Evolutionary conservation across 2,888 invertebrate species (phyloP), one percentile per base, ranked within the genome.

Genomic region (Lamproptera curius): DNA sequence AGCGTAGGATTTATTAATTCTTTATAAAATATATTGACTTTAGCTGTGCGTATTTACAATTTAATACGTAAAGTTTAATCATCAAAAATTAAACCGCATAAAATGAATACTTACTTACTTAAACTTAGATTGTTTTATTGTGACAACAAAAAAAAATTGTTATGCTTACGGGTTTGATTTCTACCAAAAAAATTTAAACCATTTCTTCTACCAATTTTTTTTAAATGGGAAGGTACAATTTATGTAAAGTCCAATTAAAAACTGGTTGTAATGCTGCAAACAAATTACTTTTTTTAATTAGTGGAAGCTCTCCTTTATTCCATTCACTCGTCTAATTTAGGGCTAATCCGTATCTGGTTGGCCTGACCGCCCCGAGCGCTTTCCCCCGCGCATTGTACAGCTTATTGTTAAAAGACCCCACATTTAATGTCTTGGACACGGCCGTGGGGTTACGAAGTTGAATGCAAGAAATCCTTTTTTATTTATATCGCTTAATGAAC

Each of bases 211-310:
- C n/a, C n/a, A n/a, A n/a, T n/a, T n/a, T n/a, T 20, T 20, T 6
- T 20, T 20, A 20, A 20, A 20, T 20, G 20, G n/a, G n/a, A 20
- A 20, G 20, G 20, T 13, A 13, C 11, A 13, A 52, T 55, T 51
- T 41, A 53, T 52, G 60, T 28, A 28, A 9, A 28, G 9, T 28
- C 6, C 9, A 28, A 5, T 62, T 58, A 58, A 51, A 55, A 54
- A 54, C 52, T 50, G 42, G 39, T 55, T 51, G 40, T 49, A 53
- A 59, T 51, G 56, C 64, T 62, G 63, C 61, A 59, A 54, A 61
- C 59, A 76, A 78, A 76, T 78, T 76, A 70, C 63, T 70, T 78
- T 78, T 28, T 78, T 79, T 79, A 79, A 79, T 79, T 78, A 76
- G 67, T 63, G 62, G 63, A 57, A 57, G 63, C 59, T 67, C 65